Conservation (phyloP, 2,113 vertebrate genomes). For the Trochalopteron elliotii region DNA sequence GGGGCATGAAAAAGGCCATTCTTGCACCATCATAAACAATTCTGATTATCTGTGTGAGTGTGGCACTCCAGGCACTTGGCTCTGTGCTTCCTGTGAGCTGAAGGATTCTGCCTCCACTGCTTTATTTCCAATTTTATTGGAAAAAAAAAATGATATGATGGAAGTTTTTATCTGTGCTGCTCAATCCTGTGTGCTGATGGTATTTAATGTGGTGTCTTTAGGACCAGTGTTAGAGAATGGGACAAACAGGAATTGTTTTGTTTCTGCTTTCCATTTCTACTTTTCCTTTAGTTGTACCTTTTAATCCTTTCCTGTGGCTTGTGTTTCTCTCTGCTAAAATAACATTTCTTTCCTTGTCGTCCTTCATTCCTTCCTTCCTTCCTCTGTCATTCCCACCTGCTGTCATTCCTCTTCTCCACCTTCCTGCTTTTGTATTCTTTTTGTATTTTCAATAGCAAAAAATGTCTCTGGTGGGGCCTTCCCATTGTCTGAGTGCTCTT, state of each 20-base stretch:
- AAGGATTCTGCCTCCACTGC: background rate
- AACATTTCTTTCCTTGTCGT: background rate
- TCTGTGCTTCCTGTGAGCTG: background rate
- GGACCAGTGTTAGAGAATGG: background rate
- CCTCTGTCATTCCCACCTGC: background rate
- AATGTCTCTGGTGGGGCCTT: background rate
- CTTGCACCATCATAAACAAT: background rate
- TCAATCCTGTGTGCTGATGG: background rate
- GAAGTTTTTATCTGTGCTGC: background rate
- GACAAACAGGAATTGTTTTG: background rate
- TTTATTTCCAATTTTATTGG: background rate
- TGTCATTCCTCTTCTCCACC: background rate
- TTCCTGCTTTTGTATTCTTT: conserved; percentile 6
- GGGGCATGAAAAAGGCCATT: background rate
- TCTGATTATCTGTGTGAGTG: background rate
- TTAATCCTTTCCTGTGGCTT: background rate
- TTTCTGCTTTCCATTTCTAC: background rate
- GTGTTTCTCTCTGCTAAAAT: background rate
- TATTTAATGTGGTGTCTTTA: background rate
- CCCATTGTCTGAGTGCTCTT: background rate
- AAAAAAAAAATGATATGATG: accelerated
- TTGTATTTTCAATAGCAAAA: background rate
- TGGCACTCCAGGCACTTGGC: background rate
- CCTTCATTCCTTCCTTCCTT: background rate
- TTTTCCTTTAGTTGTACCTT: background rate